Evolutionary conservation across 1,140 invertebrate genomes (phyloP).

Genomic region (Tachypleus tridentatus): DNA sequence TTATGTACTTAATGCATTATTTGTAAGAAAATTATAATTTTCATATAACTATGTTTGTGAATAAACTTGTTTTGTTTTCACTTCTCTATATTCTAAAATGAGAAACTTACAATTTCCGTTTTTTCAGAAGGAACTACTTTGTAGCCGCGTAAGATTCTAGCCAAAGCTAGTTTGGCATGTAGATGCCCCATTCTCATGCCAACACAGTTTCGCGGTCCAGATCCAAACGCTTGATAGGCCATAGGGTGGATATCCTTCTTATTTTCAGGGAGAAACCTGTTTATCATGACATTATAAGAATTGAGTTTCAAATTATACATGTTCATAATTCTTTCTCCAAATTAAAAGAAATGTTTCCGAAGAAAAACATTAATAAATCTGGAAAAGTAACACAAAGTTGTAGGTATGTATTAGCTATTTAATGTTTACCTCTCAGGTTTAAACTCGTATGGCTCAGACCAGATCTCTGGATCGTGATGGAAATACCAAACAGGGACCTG

Average conservation of each 20-base stretch:
- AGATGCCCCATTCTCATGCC: slow-evolving; percentile 50
- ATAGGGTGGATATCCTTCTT: slow-evolving; percentile 27
- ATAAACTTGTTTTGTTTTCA: too few relatives aligned
- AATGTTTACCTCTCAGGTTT: slow-evolving; percentile 36
- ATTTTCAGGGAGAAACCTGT: slow-evolving; percentile 21
- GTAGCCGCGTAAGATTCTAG: slow-evolving; percentile 15
- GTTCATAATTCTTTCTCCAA: too few relatives aligned
- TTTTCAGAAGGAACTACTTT: not conserved
- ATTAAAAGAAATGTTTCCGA: too few relatives aligned
- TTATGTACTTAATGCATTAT: too few relatives aligned
- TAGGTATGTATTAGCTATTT: too few relatives aligned
- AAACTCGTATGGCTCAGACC: slow-evolving; percentile 34
- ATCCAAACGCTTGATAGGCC: slow-evolving; percentile 40
- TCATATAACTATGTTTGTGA: too few relatives aligned
- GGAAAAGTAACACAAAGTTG: too few relatives aligned
- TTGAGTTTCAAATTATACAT: too few relatives aligned
- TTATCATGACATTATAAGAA: too few relatives aligned
- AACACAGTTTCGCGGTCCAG: slow-evolving; percentile 40
- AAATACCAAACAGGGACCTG: slow-evolving; percentile 29
- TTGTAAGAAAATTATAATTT: too few relatives aligned
- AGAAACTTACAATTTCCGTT: not conserved
- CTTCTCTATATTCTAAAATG: too few relatives aligned
- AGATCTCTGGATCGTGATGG: slow-evolving; percentile 31
- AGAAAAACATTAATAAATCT: too few relatives aligned
- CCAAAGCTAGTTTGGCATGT: slow-evolving; percentile 48